A percentile compares a stretch with the other conserved stretches of the same genome.
Conservation (phyloP, 2,888 invertebrate species). For the Dusona sp. region DNA sequence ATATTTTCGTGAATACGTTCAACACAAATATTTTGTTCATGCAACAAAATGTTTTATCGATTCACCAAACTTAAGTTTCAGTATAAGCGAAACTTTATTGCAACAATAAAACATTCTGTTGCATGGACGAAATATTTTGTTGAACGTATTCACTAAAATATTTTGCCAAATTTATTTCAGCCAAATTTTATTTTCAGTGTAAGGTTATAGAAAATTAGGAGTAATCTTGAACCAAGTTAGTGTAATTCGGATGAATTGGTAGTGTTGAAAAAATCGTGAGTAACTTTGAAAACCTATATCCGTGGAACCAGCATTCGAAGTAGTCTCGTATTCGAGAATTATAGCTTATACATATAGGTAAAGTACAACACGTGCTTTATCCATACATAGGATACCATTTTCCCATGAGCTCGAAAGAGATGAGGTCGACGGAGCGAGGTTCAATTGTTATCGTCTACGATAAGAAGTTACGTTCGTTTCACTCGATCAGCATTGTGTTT, state of each 20-base stretch:
- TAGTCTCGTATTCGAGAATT: not conserved
- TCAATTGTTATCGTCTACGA: not conserved
- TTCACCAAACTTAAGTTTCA: too few species aligned
- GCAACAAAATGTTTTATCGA: too few species aligned
- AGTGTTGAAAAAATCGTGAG: too few species aligned
- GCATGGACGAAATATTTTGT: too few species aligned
- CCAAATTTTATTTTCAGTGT: too few species aligned
- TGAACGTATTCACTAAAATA: too few species aligned
- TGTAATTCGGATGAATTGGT: not conserved
- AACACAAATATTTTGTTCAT: too few species aligned
- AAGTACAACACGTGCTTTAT: not conserved
- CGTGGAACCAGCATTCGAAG: not conserved
- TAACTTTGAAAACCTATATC: not conserved
- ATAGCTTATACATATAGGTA: not conserved
- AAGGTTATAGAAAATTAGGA: not conserved
- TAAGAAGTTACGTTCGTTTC: constrained; percentile 22
- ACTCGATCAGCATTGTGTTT: constrained; percentile 23
- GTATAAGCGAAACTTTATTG: too few species aligned
- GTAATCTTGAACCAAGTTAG: not conserved
- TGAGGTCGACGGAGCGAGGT: not conserved
- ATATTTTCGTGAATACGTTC: too few species aligned
- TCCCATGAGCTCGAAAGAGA: not conserved
- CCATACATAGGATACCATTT: not conserved
- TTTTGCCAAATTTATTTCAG: too few species aligned
- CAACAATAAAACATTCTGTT: too few species aligned